Conservation (phyloP, 2,113 vertebrate genomes). For the Otocyon megalotis region DNA sequence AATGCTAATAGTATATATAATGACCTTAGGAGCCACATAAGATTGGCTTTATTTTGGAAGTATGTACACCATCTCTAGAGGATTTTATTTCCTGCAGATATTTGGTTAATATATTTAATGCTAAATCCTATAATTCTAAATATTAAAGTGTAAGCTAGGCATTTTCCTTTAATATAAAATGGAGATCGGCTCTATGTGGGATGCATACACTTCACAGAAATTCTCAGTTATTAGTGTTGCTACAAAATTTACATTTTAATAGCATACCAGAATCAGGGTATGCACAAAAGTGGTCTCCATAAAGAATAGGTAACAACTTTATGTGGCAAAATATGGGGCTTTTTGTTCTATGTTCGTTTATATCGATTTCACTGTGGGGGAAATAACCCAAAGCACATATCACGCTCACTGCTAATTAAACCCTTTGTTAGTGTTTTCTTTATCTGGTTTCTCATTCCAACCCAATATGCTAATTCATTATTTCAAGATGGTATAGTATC, state of each 20-base stretch:
- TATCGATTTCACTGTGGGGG: neutral
- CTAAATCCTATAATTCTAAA: neutral
- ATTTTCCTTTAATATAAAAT: slow-evolving; percentile 18
- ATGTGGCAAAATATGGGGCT: neutral
- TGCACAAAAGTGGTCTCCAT: neutral
- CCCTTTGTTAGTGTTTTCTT: neutral
- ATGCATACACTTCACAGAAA: neutral
- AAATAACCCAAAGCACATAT: neutral
- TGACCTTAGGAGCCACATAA: neutral
- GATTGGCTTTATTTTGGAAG: neutral
- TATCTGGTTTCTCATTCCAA: neutral
- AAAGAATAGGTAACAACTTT: neutral
- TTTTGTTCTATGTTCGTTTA: neutral
- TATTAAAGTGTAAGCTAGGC: slow-evolving; percentile 2
- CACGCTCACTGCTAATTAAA: neutral
- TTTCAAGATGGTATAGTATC: neutral
- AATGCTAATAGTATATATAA: neutral
- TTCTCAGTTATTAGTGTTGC: slow-evolving; percentile 42
- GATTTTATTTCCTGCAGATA: neutral
- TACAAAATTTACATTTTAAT: slow-evolving; percentile 63
- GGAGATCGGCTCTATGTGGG: neutral
- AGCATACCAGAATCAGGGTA: neutral
- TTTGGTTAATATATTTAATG: neutral
- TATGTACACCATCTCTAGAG: neutral
- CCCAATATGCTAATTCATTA: neutral